Evolutionary conservation across 2,113 vertebrate genomes (phyloP).

Genomic region (Gulo gulo): DNA sequence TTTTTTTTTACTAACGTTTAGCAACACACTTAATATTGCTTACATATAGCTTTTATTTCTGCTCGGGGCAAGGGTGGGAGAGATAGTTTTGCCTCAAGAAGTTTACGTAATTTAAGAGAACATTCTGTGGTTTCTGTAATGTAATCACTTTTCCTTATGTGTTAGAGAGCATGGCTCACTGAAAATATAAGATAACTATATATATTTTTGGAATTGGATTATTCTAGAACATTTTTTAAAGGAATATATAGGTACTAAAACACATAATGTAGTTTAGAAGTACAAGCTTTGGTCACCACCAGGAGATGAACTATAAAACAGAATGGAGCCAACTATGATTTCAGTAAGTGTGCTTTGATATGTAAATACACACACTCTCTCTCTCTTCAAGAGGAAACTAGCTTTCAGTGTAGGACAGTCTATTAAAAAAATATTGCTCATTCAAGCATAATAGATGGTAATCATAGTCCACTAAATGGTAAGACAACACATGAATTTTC

Average conservation of each 20-base stretch:
- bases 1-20: conserved; percentile 56
- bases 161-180: not conserved
- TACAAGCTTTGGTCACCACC: not conserved
- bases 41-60: conserved; percentile 19
- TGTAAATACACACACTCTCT: not conserved
- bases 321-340: not conserved
- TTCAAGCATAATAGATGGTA: not conserved
- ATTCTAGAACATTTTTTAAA: not conserved
- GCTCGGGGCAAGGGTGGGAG: not conserved
- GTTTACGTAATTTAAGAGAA: not conserved
- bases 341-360: not conserved
- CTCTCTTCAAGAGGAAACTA: not conserved
- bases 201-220: not conserved
- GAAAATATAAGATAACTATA: not conserved
- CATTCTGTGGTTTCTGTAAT: not conserved
- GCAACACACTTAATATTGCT: conserved; percentile 34
- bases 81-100: not conserved
- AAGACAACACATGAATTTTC: not conserved
- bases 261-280: not conserved
- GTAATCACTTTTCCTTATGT: not conserved
- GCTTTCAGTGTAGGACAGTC: not conserved
- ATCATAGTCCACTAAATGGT: not conserved
- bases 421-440: not conserved
- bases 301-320: not conserved
- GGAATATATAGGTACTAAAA: not conserved